Evolutionary conservation across 2,797 vertebrate species (phyloP).

Genomic region (Thunnus albacares): DNA sequence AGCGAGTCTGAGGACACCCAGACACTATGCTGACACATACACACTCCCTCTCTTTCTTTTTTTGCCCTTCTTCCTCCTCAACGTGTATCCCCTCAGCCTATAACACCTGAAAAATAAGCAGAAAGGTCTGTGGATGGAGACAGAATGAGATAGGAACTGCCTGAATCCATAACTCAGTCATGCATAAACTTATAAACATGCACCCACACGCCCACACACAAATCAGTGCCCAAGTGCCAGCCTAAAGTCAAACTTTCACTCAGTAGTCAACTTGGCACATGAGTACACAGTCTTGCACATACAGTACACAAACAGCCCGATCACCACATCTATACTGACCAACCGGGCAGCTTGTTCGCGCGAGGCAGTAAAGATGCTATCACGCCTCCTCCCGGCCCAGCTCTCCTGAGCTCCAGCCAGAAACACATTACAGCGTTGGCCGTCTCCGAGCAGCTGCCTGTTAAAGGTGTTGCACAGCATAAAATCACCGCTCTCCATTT

Average conservation of each 20-base stretch:
- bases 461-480: slow-evolving; percentile 69
- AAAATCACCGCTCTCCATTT: slow-evolving; percentile 66
- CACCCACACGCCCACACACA: slow-evolving; percentile 26
- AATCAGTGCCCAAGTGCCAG: slow-evolving; percentile 17
- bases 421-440: slow-evolving; percentile 55
- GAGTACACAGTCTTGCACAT: neutral
- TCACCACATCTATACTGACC: slow-evolving; percentile 37
- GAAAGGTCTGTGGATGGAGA: slow-evolving; percentile 52
- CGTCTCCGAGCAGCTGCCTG: slow-evolving; percentile 62
- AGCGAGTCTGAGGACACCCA: slow-evolving; percentile 33
- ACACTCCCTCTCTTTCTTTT: neutral
- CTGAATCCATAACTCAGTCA: slow-evolving; percentile 64
- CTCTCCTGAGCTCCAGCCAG: slow-evolving; percentile 55
- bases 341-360: slow-evolving; percentile 53
- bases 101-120: slow-evolving; percentile 64
- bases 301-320: slow-evolving; percentile 8
- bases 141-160: slow-evolving; percentile 50
- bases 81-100: slow-evolving; percentile 55
- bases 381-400: slow-evolving; percentile 34
- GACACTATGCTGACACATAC: slow-evolving; percentile 30
- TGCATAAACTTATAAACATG: slow-evolving; percentile 64
- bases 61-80: slow-evolving; percentile 20
- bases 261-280: slow-evolving; percentile 7
- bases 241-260: slow-evolving; percentile 44
- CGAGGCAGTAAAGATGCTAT: slow-evolving; percentile 58